Base-by-base conservation (phyloP, 2,888 invertebrate genomes). In the Asteroscopus sphinx region DNA sequence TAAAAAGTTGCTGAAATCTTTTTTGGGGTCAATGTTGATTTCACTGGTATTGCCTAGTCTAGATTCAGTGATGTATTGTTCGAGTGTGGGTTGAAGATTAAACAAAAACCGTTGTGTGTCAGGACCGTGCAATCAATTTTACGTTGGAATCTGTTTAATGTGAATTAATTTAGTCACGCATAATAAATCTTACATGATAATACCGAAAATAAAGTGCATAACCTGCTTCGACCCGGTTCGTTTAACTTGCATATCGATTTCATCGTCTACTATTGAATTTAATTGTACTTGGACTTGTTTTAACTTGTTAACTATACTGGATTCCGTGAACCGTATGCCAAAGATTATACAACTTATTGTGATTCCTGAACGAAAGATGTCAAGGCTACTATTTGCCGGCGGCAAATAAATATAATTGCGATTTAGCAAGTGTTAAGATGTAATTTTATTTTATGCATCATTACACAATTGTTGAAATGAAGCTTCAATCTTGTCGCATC, bases 21-120 rank as follows among this genome's bases (percentile, higher is more conserved):
- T 65, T 73, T 67, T 77, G 75, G 63, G 85, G 87, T 86, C 85
- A 87, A 83, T 83, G 83, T 57, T 79, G 68, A 80, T 78, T 79
- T 73, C 60, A 52, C 75, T 64, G 21, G 47, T 68, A 73, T 71
- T 69, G 73, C 81, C 69, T 77, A 77, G 68, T 81, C 69, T 77
- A 77, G 68, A 80, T 77, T 71, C 44, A n/a, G 55, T 67, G 62
- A 75, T 69, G 52, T 56, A 53, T 57, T 45, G 46, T 60, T 65
- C 71, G 61, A 77, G 77, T n/a, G 72, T 64, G 71, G 72, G 48
- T 39, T 42, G n/a, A n/a, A n/a, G n/a, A n/a, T 60, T 49, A 48
- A 71, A 60, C 53, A 64, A 60, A 57, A 28, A 13, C 13, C 17
- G 11, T 21, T 39, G 25, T 41, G 45, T 56, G 45, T 41, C 39